Conservation (phyloP, 2,888 invertebrate species). For the Hecatera dysodea region DNA sequence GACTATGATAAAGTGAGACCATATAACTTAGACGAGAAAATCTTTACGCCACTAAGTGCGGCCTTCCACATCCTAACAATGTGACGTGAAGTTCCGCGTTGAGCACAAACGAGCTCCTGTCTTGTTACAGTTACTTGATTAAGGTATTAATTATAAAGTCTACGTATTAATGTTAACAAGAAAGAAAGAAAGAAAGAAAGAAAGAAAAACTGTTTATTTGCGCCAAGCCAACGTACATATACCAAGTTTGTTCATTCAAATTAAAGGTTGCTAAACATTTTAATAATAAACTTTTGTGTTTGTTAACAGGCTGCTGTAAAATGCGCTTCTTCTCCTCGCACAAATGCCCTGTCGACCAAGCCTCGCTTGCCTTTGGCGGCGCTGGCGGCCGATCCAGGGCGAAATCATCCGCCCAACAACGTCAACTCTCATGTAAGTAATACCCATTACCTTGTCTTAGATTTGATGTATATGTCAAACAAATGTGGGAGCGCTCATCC, state of each 20-base stretch:
- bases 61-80: conserved; percentile 66
- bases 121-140: conserved; percentile 15
- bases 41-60: conserved; percentile 65
- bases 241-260: neutral
- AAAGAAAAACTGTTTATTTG: too few relatives aligned
- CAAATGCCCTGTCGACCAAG: conserved; percentile 88
- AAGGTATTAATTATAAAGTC: conserved; percentile 13
- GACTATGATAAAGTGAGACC: conserved; percentile 77
- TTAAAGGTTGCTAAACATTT: conserved; percentile 9
- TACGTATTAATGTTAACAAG: conserved; percentile 2
- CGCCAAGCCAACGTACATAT: too few relatives aligned
- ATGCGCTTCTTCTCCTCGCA: conserved; percentile 89
- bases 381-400: conserved; percentile 83
- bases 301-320: conserved; percentile 87
- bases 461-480: conserved; percentile 37
- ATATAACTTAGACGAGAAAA: conserved; percentile 73
- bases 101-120: conserved; percentile 65
- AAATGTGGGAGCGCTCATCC: conserved; percentile 30
- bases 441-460: conserved; percentile 33
- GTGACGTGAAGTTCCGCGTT: conserved; percentile 68
- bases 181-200: too few relatives aligned
- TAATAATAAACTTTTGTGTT: conserved; percentile 45
- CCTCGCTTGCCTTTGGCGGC: conserved; percentile 86
- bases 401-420: conserved; percentile 88
- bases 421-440: conserved; percentile 89